Evolutionary conservation across 2,888 invertebrate genomes (phyloP), one percentile per base, ranked within the genome.

Genomic region (Nephrocerus scutellatus): DNA sequence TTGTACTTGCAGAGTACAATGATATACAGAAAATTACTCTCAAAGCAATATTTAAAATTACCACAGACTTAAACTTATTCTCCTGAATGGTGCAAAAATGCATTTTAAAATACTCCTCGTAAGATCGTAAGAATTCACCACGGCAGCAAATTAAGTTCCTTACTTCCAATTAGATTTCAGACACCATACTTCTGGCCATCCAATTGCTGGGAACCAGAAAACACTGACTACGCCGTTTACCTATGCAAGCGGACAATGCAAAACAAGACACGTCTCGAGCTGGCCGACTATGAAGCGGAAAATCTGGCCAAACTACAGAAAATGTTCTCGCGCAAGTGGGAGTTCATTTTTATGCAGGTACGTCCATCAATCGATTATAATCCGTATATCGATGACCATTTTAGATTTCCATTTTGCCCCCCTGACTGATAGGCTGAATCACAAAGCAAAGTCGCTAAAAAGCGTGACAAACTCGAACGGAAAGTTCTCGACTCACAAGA

Each of bases 141-240:
- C n/a, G n/a, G n/a, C n/a, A n/a, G n/a, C n/a, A n/a, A n/a, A n/a
- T n/a, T n/a, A n/a, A n/a, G n/a, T n/a, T n/a, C n/a, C n/a, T n/a
- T n/a, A n/a, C n/a, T n/a, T n/a, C n/a, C n/a, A n/a, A n/a, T n/a
- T 53, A 79, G 85, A 70, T 85, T 85, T 70, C 87, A 98, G 79
- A 98, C 97, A 14, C 98, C 97, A 13, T 98, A 97, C 66, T 97
- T 97, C 70, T 98, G 98, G 98, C 97, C 97, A 10, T 96, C 95
- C 2, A 95, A 96, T 64, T 93, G 91, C 63, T 93, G 92, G 91
- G 96, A 98, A 67, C 97, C 97, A 0, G 98, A 98, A 69, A 98
- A 97, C 60, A 97, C 96, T 3, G 98, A 99, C 66, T 98, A 98
- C 71, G 97, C 98, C 46, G 97, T 98, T 12, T 99, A 98, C 70